Percentiles rank a stretch among this genome's conserved stretches.
phyloP scores from a whole-genome alignment of 2,113 vertebrate genomes.

The Cygnus buccinator region DNA sequence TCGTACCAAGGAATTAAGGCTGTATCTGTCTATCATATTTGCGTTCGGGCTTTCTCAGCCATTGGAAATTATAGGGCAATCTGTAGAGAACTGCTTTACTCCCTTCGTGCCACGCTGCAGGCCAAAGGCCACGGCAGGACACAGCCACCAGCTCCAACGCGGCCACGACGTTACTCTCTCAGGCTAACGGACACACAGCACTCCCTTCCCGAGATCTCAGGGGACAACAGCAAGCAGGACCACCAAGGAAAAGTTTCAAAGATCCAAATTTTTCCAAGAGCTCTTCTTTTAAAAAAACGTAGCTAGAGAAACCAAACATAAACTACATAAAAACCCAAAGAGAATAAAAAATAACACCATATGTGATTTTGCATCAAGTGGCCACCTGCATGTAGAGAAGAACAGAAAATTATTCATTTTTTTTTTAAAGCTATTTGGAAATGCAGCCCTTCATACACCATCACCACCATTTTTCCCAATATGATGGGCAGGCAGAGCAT shows the following conservation, averaged over 20 bases:
- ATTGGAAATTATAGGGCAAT: neutral
- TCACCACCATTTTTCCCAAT: neutral
- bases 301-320: neutral
- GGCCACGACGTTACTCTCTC: neutral
- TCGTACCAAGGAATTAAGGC: neutral
- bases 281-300: neutral
- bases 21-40: neutral
- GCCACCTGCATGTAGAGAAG: neutral
- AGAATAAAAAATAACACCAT: neutral
- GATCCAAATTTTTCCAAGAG: neutral
- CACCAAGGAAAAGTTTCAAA: neutral
- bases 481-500: neutral
- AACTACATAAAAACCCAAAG: neutral
- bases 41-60: neutral
- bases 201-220: neutral
- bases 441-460: neutral
- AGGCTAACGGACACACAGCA: neutral
- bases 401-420: neutral
- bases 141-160: neutral
- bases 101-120: rapidly evolving
- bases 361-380: neutral
- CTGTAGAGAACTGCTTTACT: neutral
- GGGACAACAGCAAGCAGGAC: neutral
- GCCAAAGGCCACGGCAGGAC: neutral
- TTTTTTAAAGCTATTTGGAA: neutral